phyloP scores from a whole-genome alignment of 2,888 invertebrate species.

The Xanthia icteritia region DNA sequence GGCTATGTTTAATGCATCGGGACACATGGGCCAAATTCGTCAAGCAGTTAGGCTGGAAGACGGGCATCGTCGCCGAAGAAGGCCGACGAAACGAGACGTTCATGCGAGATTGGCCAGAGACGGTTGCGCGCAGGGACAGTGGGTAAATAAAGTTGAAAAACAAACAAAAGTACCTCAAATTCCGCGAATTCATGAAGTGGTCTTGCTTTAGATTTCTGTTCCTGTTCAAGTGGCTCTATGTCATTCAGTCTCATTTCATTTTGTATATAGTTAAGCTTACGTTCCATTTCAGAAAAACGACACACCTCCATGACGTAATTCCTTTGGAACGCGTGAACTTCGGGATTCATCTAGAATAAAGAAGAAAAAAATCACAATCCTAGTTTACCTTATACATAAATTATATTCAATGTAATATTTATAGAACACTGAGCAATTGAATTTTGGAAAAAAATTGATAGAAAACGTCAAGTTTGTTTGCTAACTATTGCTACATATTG shows the following conservation, averaged over 20 bases:
- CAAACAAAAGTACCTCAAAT: constrained; percentile 91
- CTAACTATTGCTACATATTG: neutral
- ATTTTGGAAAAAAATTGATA: neutral
- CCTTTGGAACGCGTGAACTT: constrained; percentile 94
- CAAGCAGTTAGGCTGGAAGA: neutral
- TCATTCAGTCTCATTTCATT: constrained; percentile 93
- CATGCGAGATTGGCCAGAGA: neutral
- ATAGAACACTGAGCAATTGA: neutral
- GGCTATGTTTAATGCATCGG: too few relatives aligned
- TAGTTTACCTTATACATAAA: neutral
- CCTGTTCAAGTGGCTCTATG: constrained; percentile 90
- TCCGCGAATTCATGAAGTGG: constrained; percentile 93
- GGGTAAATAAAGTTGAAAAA: too few relatives aligned
- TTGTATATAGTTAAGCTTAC: constrained; percentile 94
- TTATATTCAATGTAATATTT: neutral
- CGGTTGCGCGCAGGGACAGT: too few relatives aligned
- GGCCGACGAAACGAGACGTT: neutral
- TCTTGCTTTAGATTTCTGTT: constrained; percentile 91
- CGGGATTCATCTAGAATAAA: constrained; percentile 79
- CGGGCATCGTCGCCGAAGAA: neutral
- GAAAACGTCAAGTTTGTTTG: neutral
- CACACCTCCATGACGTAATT: constrained; percentile 96
- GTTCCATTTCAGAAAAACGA: constrained; percentile 96
- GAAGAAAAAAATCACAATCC: neutral
- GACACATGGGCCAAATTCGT: neutral